These are phyloP conservation scores for Darevskia nairensis DNA, from an alignment of 2,797 vertebrate species.

Conservation along the genomic window DNA sequence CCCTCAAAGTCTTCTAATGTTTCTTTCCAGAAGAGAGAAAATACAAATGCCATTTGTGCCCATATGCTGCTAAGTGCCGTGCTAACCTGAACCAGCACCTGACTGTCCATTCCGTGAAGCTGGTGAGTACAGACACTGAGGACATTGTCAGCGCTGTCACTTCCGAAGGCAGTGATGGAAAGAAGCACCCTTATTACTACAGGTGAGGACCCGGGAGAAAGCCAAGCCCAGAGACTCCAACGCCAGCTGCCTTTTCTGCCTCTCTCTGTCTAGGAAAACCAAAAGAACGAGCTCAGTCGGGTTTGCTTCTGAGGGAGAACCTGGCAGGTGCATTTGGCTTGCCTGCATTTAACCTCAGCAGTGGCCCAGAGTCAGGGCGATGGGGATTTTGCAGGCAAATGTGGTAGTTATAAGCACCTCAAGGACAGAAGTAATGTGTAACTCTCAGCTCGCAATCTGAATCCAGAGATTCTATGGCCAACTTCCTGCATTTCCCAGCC, in stretches of 20 bases:
- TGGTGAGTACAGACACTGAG: slow-evolving; percentile 95
- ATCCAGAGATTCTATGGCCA: background rate
- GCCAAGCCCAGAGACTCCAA: background rate
- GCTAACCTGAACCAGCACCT: slow-evolving; percentile 99
- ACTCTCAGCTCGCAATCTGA: background rate
- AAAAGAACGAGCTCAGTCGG: background rate
- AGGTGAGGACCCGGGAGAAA: slow-evolving; percentile 80
- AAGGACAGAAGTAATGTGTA: background rate
- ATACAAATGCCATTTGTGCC: slow-evolving; percentile 99
- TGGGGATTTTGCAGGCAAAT: background rate
- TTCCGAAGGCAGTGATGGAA: slow-evolving; percentile 89
- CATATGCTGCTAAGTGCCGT: slow-evolving; percentile 98
- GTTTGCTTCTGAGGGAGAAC: background rate
- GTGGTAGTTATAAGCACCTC: background rate
- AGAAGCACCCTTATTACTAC: slow-evolving; percentile 97
- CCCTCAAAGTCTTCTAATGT: slow-evolving; percentile 27
- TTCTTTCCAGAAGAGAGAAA: slow-evolving; percentile 93
- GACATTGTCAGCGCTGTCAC: slow-evolving; percentile 94
- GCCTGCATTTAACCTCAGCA: background rate
- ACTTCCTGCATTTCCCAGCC: background rate
- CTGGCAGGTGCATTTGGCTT: fast-evolving
- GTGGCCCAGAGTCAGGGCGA: background rate
- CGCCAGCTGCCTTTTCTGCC: background rate
- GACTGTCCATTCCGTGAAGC: slow-evolving; percentile 98
- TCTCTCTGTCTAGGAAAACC: fast-evolving